phyloP scores from a whole-genome alignment of 2,113 vertebrate species.

The Callipepla californica region DNA sequence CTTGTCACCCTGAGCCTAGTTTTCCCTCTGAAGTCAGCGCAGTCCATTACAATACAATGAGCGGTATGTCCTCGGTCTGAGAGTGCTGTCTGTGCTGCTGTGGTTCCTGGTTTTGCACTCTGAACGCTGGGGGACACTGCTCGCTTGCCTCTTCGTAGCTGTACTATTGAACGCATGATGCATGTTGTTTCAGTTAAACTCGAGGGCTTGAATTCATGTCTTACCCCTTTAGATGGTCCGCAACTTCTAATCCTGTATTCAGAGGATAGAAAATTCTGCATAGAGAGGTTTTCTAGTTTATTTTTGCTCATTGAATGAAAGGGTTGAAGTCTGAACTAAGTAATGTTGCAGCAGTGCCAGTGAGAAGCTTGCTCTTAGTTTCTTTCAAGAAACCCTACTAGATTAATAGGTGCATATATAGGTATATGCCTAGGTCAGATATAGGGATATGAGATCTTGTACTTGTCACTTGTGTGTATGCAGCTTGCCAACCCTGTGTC shows the following conservation, averaged over 20 bases:
- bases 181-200: neutral
- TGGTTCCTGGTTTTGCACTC: neutral
- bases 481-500: neutral
- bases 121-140: slow-evolving; percentile 35
- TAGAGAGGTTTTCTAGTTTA: neutral
- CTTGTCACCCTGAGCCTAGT: neutral
- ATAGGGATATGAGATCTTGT: neutral
- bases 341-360: slow-evolving; percentile 9
- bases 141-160: neutral
- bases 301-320: neutral
- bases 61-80: neutral
- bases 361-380: neutral
- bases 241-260: neutral
- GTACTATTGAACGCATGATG: neutral
- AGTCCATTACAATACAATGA: neutral
- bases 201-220: neutral
- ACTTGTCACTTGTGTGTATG: neutral
- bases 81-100: neutral
- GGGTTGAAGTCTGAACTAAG: neutral
- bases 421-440: neutral
- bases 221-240: neutral
- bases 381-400: neutral
- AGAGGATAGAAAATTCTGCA: neutral
- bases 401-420: fast-evolving
- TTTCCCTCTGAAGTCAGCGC: neutral